Evolutionary conservation across 2,113 vertebrate genomes (phyloP).

Genomic region (Psittacus erithacus): DNA sequence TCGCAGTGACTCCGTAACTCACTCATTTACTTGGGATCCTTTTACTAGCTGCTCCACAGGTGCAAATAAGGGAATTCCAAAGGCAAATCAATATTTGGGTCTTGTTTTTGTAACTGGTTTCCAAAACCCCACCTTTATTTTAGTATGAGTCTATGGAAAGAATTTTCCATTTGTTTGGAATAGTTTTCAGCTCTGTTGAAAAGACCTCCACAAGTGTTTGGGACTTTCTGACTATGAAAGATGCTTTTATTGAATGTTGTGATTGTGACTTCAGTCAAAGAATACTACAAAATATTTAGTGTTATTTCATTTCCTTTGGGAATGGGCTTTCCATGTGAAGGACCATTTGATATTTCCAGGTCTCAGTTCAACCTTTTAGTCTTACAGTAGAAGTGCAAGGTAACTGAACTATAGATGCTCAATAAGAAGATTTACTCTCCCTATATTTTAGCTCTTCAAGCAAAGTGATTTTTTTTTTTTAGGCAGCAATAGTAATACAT

Average conservation of each 20-base stretch:
- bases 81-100: not conserved
- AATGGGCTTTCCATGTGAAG: not conserved
- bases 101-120: conserved; percentile 12
- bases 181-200: not conserved
- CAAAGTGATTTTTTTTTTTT: not conserved
- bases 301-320: not conserved
- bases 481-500: not conserved
- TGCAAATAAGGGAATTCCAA: conserved; percentile 4
- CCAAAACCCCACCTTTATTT: conserved; percentile 36
- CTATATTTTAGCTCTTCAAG: not conserved
- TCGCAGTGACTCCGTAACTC: not conserved
- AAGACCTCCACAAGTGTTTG: not conserved
- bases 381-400: not conserved
- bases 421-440: not conserved
- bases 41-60: not conserved
- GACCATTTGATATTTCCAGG: not conserved
- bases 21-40: not conserved
- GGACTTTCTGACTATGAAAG: not conserved
- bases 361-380: not conserved
- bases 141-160: conserved; percentile 28
- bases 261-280: not conserved
- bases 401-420: not conserved
- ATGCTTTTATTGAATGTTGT: conserved; percentile 3
- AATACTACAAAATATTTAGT: not conserved
- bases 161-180: conserved; percentile 40